Percentiles rank a stretch among this genome's conserved stretches.
Evolutionary conservation across 2,888 invertebrate genomes (phyloP).

Genomic region (Poecilus cupreus): DNA sequence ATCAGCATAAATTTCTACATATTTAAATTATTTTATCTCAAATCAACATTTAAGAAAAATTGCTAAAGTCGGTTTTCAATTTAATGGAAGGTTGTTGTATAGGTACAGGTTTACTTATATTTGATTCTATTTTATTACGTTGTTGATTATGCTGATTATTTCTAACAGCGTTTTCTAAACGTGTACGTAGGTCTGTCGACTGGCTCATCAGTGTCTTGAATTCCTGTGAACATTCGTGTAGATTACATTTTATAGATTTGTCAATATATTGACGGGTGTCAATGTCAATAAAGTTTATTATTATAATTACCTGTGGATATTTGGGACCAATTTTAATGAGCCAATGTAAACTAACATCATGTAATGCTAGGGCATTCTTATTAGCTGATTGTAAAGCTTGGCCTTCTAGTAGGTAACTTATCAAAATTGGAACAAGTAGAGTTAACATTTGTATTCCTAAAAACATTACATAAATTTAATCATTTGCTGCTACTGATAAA

Average conservation of each 20-base stretch:
- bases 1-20: not conserved
- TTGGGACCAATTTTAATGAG: conserved; percentile 94
- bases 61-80: conserved; percentile 95
- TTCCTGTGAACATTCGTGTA: too few species aligned
- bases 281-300: not conserved
- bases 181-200: conserved; percentile 84
- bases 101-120: conserved; percentile 70
- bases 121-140: conserved; percentile 73
- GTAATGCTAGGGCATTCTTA: conserved; percentile 82
- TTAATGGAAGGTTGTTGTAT: conserved; percentile 85
- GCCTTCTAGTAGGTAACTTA: conserved; percentile 87
- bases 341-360: conserved; percentile 92
- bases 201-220: conserved; percentile 94
- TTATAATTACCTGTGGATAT: conserved; percentile 83
- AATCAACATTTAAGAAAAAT: conserved; percentile 80
- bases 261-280: conserved; percentile 36
- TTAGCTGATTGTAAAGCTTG: conserved; percentile 77
- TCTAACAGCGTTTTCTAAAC: conserved; percentile 90
- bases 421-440: conserved; percentile 91
- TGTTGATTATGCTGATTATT: conserved; percentile 79
- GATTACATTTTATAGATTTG: too few species aligned
- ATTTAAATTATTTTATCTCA: conserved; percentile 9
- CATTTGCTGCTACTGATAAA: not conserved
- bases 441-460: conserved; percentile 93
- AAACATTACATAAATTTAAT: conserved; percentile 62